These are phyloP conservation scores for Metallyticus violacea DNA, from an alignment of 2,888 invertebrate genomes.

Conservation along the genomic window DNA sequence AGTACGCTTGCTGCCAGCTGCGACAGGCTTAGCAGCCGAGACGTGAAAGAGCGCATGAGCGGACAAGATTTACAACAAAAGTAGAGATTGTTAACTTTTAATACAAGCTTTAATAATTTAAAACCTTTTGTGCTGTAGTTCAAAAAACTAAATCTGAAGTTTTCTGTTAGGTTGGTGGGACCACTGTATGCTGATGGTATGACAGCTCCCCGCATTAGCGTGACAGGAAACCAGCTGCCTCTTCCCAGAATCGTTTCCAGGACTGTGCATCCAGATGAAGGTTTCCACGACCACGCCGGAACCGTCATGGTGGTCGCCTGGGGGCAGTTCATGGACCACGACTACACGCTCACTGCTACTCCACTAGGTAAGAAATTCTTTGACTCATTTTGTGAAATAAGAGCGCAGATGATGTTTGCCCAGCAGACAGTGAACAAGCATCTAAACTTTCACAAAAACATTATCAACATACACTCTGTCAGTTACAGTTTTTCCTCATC, in stretches of 20 bases:
- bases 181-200: conserved; percentile 84
- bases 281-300: conserved; percentile 89
- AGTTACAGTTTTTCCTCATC: not conserved
- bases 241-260: conserved; percentile 81
- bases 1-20: too few relatives aligned
- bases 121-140: too few relatives aligned
- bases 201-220: conserved; percentile 76
- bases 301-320: conserved; percentile 92
- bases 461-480: not conserved
- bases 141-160: too few relatives aligned
- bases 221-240: conserved; percentile 74
- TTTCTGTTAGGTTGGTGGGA: conserved; percentile 60
- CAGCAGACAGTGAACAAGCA: not conserved
- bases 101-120: too few relatives aligned
- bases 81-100: too few relatives aligned
- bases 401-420: not conserved
- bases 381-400: not conserved
- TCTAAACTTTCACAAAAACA: not conserved
- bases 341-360: conserved; percentile 84
- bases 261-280: conserved; percentile 89
- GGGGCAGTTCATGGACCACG: conserved; percentile 96
- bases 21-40: too few relatives aligned
- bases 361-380: conserved; percentile 65
- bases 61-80: too few relatives aligned
- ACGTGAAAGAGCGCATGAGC: too few relatives aligned